These are phyloP conservation scores for Clarias pachynema DNA, from an alignment of 2,797 vertebrate species.

Conservation along the genomic window DNA sequence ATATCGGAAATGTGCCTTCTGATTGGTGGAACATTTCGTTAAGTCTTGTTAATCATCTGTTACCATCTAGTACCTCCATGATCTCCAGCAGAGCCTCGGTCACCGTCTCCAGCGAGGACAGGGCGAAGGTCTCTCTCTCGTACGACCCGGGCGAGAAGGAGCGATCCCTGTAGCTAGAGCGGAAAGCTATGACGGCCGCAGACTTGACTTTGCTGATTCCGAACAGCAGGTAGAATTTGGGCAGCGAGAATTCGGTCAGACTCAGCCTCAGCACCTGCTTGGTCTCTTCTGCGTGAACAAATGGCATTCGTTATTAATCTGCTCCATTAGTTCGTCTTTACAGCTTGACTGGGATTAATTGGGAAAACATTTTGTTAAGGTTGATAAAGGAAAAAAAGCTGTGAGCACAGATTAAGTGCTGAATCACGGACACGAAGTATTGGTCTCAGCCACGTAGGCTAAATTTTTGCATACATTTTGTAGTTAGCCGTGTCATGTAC, in stretches of 20 bases:
- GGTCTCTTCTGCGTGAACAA: constrained; percentile 89
- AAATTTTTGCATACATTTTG: neutral
- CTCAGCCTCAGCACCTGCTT: constrained; percentile 96
- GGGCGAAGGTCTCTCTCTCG: constrained; percentile 94
- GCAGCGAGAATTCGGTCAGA: constrained; percentile 95
- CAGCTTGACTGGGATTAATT: neutral
- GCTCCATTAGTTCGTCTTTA: neutral
- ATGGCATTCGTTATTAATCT: neutral
- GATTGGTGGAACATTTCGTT: neutral
- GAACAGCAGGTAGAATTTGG: constrained; percentile 97
- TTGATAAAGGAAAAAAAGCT: neutral
- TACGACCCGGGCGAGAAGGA: constrained; percentile 98
- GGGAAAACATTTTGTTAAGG: neutral
- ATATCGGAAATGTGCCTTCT: no score
- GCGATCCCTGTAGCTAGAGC: constrained; percentile 96
- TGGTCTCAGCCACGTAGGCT: neutral
- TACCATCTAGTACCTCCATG: constrained; percentile 85
- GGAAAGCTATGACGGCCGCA: constrained; percentile 95
- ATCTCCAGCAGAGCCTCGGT: constrained; percentile 96
- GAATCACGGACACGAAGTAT: neutral
- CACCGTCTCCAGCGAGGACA: constrained; percentile 94
- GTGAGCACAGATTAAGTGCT: neutral
- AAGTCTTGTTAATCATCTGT: no score
- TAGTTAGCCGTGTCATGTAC: neutral
- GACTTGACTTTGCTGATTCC: constrained; percentile 99